Conservation (phyloP, 2,888 invertebrate species). For the Trileptium ribeirensis region DNA sequence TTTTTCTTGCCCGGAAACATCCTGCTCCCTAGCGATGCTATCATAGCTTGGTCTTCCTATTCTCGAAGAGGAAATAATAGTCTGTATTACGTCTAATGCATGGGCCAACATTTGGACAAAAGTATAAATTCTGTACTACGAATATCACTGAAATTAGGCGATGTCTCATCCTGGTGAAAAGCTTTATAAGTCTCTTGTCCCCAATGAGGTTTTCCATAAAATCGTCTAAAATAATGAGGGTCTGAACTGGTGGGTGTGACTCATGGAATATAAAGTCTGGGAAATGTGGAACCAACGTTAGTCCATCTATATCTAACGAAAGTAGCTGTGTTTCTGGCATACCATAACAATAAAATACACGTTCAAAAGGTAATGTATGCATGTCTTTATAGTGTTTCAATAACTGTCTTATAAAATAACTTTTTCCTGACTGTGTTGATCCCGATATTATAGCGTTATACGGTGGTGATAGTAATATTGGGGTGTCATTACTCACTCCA, state of each 20-base stretch:
- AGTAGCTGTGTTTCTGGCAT: background rate
- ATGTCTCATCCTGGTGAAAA: background rate
- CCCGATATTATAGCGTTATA: background rate
- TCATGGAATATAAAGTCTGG: background rate
- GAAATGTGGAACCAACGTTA: background rate
- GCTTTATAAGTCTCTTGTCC: background rate
- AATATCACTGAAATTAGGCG: background rate
- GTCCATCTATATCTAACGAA: background rate
- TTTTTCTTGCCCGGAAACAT: slow-evolving; percentile 2
- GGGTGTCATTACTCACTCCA: too few species aligned
- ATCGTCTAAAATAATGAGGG: background rate
- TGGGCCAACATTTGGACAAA: background rate
- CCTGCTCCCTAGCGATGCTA: background rate
- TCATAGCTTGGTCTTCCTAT: background rate
- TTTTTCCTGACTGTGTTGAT: background rate
- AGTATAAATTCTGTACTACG: background rate
- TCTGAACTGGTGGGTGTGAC: background rate
- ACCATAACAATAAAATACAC: background rate
- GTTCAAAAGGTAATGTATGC: background rate
- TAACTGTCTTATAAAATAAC: background rate
- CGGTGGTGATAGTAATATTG: background rate
- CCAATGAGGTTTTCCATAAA: background rate
- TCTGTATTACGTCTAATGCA: background rate
- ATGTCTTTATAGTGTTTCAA: background rate
- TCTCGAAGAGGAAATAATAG: background rate